Base-by-base conservation (phyloP, 1,140 invertebrate genomes). In the Microplitis demolitor region DNA sequence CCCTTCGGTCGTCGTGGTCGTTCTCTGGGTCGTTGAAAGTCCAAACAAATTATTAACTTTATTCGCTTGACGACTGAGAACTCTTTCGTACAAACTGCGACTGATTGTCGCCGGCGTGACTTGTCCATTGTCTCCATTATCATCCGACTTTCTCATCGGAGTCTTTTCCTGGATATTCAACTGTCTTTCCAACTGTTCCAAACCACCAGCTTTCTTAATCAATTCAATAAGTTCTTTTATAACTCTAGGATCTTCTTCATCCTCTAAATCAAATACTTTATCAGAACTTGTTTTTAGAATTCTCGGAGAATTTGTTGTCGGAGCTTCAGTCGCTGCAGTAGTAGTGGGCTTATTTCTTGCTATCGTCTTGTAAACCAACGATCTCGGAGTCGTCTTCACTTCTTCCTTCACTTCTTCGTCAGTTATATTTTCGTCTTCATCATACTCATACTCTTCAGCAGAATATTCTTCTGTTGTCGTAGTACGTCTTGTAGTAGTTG, bases 141-240 rank as follows among this genome's bases (percentile, higher is more conserved):
- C 66, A 16, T 79, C 82, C 3, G 78, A 69, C 5, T 77, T 77
- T 2, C 81, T 81, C 3, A 79, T 78, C 5, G 77, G 77, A 58
- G 79, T 82, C 39, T 86, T 87, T n/a, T 91, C 90, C 62, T 91
- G 88, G 4, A 89, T 77, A 34, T 89, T 85, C 34, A 95, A 81
- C 69, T 95, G 93, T 79, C 93, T 95, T 80, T 95, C 93, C 9
- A 95, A 82, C 78, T 95, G 91, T 80, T 95, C 93, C 2, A 95
- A 89, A 14, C 93, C 94, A 81, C 94, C 90, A 71, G 93, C 91
- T 91, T 95, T 95, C 80, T 93, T 94, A 56, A 96, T 96, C 0
- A 96, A 86, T 75, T 92, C 91, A 54, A 96, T 92, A 0, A 96
- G 84, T 82, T 96, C 94, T 82, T 95, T 95, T 54, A 96, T 93